Percentiles rank a stretch among this genome's conserved stretches.
phyloP scores from a whole-genome alignment of 2,113 vertebrate species.

The Chamaea fasciata region DNA sequence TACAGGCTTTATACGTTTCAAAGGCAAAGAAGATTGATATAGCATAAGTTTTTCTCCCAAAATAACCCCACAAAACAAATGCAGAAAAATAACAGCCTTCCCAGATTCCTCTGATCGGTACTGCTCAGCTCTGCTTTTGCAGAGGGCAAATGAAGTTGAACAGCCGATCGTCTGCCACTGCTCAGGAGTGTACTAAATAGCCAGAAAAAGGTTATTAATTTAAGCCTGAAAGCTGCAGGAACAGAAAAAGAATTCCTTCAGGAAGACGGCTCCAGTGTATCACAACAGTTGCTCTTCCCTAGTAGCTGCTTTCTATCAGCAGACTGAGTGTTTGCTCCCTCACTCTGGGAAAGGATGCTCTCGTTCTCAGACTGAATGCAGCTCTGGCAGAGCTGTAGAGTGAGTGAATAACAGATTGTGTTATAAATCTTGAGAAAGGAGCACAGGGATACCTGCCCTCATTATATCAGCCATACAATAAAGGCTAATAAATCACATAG shows the following conservation, averaged over 20 bases:
- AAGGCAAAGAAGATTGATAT: constrained; percentile 61
- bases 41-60: constrained; percentile 70
- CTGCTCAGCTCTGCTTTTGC: constrained; percentile 43
- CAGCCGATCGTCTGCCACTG: constrained; percentile 43
- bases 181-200: constrained; percentile 47
- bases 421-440: constrained; percentile 60
- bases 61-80: neutral
- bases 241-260: constrained; percentile 58
- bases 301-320: constrained; percentile 53
- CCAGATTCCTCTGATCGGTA: neutral
- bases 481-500: constrained; percentile 57
- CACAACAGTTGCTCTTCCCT: constrained; percentile 35
- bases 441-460: constrained; percentile 62
- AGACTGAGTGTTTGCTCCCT: constrained; percentile 47
- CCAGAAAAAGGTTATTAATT: constrained; percentile 66
- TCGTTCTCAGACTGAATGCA: constrained; percentile 47
- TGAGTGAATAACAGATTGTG: constrained; percentile 62
- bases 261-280: constrained; percentile 52
- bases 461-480: constrained; percentile 49
- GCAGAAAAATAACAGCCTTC: constrained; percentile 36
- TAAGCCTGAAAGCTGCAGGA: constrained; percentile 65
- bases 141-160: constrained; percentile 54
- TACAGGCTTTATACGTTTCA: constrained; percentile 59
- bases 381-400: constrained; percentile 66
- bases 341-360: constrained; percentile 59